phyloP scores from a whole-genome alignment of 2,888 invertebrate genomes.

The Chrysolina haemoptera region DNA sequence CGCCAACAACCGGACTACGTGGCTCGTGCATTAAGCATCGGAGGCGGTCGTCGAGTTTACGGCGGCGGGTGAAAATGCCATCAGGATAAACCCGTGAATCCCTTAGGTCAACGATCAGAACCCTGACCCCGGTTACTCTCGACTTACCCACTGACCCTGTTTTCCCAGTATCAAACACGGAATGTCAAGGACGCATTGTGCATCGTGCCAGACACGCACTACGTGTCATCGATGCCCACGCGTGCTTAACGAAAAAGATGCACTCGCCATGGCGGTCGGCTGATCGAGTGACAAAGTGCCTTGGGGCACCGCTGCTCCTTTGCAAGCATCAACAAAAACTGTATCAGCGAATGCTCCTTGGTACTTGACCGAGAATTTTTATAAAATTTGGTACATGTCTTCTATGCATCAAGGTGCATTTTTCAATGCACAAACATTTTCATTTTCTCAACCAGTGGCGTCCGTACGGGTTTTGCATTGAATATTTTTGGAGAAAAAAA shows the following conservation, averaged over 20 bases:
- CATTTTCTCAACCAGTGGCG: no score
- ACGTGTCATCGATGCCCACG: slow-evolving; percentile 9
- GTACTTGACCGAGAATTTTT: no score
- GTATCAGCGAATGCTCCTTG: no score
- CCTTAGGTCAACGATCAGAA: slow-evolving; percentile 68
- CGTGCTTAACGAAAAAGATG: slow-evolving; percentile 11
- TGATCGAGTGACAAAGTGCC: background rate
- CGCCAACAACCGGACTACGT: slow-evolving; percentile 5
- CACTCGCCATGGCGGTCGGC: background rate
- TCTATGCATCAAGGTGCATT: no score
- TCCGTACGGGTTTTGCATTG: no score
- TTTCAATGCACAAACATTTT: no score
- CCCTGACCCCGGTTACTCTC: slow-evolving; percentile 65
- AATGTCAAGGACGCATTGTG: slow-evolving; percentile 55
- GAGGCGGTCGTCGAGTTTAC: slow-evolving; percentile 20
- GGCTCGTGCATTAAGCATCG: slow-evolving; percentile 19
- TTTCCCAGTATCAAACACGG: slow-evolving; percentile 54
- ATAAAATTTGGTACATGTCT: no score
- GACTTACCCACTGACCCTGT: slow-evolving; percentile 66
- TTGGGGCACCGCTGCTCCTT: background rate
- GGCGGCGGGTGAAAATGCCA: slow-evolving; percentile 24
- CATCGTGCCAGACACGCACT: slow-evolving; percentile 34
- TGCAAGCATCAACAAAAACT: background rate
- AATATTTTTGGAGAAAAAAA: no score
- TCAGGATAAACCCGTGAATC: slow-evolving; percentile 62